Base-by-base conservation (phyloP, 2,888 invertebrate genomes). In the Caenorhabditis sulstoni region DNA sequence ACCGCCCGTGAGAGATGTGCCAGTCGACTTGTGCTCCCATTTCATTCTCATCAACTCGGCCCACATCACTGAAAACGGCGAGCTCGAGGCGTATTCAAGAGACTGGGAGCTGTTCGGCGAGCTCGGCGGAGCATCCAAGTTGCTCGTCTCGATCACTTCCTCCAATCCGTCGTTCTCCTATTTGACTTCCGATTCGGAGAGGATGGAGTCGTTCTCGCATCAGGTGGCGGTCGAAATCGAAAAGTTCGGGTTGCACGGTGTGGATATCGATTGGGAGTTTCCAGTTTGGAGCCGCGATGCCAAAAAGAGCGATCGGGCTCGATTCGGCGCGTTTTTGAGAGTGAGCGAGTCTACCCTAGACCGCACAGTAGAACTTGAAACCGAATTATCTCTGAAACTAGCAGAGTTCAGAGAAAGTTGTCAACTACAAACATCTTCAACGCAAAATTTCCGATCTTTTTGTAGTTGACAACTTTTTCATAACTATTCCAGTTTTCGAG, bases 221-320 rank as follows among this genome's bases (percentile, higher is more conserved):
- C 8, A 50, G 8, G 4, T 68, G 9, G 81, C 83, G 62, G 18
- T 50, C 14, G 45, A 76, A 16, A 82, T 82, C 41, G 64, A 79
- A 0, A 41, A 50, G 9, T 74, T 62, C 35, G 55, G 66, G 0
- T 37, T 88, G 3, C 81, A 89, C 44, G 89, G 89, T 4, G 66
- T 89, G 18, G 89, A 89, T 57, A 68, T 89, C 22, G 89, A 89
- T 65, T 89, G 89, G 89, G 89, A 89, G 57, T 89, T 89, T 59
- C 89, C 89, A 0, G 81, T 70, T 11, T 89, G 87, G 87, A 87
- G 86, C 58, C n/a, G 49, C 1, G 86, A 85, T 65, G 86, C 85
- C 3, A 66, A 77, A 23, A 62, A 50, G 11, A 64, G 67, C 2
- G 88, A 88, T 64, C 68, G 55, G 14, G 8, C 66, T 3, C 70